Evolutionary conservation across 2,797 vertebrate genomes (phyloP).

Genomic region (Neosalanx taihuensis): DNA sequence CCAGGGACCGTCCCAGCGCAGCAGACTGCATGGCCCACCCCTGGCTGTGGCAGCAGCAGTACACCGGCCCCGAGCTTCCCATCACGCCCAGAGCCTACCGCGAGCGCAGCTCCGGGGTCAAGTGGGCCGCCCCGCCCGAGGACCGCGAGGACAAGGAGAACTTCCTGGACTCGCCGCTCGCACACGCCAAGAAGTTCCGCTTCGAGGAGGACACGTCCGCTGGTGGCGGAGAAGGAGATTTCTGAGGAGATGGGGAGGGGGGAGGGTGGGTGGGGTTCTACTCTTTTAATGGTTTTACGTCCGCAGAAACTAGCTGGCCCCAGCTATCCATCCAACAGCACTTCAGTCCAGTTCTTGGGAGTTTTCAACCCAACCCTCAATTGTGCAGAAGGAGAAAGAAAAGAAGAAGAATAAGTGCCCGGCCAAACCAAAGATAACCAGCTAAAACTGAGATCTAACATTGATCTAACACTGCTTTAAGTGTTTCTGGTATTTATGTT

Average conservation of each 20-base stretch:
- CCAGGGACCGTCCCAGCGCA: conserved; percentile 86
- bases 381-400: conserved; percentile 11
- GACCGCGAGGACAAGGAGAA: conserved; percentile 92
- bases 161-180: conserved; percentile 79
- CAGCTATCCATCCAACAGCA: conserved; percentile 24
- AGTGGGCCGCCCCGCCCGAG: conserved; percentile 72
- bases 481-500: conserved; percentile 25
- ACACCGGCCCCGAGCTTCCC: conserved; percentile 61
- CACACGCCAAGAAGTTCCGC: conserved; percentile 82
- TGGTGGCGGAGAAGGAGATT: conserved; percentile 52
- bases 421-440: conserved; percentile 69
- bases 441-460: conserved; percentile 34
- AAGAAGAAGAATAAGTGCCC: conserved; percentile 1
- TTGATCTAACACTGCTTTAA: conserved; percentile 29
- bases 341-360: conserved; percentile 20
- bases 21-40: conserved; percentile 87
- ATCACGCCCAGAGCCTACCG: conserved; percentile 45
- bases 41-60: conserved; percentile 84
- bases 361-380: conserved; percentile 20
- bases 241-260: conserved; percentile 38
- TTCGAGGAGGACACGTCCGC: conserved; percentile 70
- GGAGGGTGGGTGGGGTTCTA: conserved; percentile 5
- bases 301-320: conserved; percentile 34
- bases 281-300: conserved; percentile 54
- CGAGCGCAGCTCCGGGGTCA: conserved; percentile 72